phyloP scores from a whole-genome alignment of 1,140 invertebrate genomes.

The Drosophila tsacasi region DNA sequence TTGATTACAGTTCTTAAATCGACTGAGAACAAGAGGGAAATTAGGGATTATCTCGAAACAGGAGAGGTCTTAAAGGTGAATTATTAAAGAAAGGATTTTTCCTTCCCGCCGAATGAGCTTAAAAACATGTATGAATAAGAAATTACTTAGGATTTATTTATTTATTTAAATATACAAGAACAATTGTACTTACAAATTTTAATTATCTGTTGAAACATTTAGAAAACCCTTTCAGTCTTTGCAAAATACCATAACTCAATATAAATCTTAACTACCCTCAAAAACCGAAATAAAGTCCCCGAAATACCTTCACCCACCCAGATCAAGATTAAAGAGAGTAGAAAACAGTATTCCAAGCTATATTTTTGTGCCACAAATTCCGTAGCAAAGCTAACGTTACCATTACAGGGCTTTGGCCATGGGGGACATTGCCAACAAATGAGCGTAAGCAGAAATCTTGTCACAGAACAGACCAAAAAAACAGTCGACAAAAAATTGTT shows the following conservation, averaged over 20 bases:
- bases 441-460: conserved; percentile 77
- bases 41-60: too few relatives aligned
- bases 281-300: neutral
- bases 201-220: neutral
- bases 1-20: conserved; percentile 36
- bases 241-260: neutral
- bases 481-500: conserved; percentile 60
- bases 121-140: neutral
- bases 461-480: conserved; percentile 27
- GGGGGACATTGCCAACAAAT: conserved; percentile 60
- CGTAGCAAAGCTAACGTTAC: conserved; percentile 14
- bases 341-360: neutral
- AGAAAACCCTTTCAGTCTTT: neutral
- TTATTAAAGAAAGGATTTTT: neutral
- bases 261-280: neutral
- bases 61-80: neutral
- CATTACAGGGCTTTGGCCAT: conserved; percentile 17
- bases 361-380: conserved; percentile 1
- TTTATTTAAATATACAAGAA: too few relatives aligned
- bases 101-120: accelerated
- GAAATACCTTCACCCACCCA: conserved; percentile 6
- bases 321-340: conserved; percentile 44
- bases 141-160: neutral
- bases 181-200: neutral
- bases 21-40: neutral